phyloP scores from a whole-genome alignment of 2,888 invertebrate species.

The Lasius platythorax region DNA sequence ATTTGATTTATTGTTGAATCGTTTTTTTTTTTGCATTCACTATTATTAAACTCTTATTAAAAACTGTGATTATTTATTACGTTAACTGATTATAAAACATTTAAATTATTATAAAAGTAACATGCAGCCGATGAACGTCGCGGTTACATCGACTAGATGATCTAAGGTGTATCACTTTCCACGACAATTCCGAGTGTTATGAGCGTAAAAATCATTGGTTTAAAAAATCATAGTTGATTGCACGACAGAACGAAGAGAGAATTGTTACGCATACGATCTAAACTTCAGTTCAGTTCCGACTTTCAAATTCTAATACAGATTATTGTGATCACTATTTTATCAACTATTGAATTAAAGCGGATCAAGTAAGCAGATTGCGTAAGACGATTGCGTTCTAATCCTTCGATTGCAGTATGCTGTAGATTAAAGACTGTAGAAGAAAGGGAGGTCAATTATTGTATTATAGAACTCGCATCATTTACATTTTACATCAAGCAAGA shows the following conservation, averaged over 20 bases:
- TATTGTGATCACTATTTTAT: background rate
- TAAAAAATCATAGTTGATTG: constrained; percentile 21
- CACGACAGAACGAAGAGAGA: background rate
- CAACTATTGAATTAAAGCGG: background rate
- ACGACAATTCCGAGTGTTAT: constrained; percentile 32
- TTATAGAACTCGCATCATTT: background rate
- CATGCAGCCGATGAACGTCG: constrained; percentile 13
- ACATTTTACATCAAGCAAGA: background rate
- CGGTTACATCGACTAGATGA: constrained; percentile 35
- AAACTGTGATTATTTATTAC: background rate
- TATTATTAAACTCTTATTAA: background rate
- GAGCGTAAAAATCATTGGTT: constrained; percentile 39
- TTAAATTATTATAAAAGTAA: constrained; percentile 14
- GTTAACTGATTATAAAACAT: constrained; percentile 14
- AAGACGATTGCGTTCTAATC: background rate
- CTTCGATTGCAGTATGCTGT: background rate
- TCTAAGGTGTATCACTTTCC: constrained; percentile 31
- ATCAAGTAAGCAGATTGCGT: background rate
- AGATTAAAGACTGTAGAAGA: background rate
- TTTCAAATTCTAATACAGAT: background rate
- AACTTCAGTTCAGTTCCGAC: background rate
- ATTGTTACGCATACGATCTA: background rate
- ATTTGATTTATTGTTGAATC: background rate
- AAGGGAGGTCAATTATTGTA: background rate
- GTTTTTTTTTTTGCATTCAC: background rate